These are phyloP conservation scores for Dipodomys spectabilis DNA, from an alignment of 2,113 vertebrate genomes.

Conservation along the genomic window DNA sequence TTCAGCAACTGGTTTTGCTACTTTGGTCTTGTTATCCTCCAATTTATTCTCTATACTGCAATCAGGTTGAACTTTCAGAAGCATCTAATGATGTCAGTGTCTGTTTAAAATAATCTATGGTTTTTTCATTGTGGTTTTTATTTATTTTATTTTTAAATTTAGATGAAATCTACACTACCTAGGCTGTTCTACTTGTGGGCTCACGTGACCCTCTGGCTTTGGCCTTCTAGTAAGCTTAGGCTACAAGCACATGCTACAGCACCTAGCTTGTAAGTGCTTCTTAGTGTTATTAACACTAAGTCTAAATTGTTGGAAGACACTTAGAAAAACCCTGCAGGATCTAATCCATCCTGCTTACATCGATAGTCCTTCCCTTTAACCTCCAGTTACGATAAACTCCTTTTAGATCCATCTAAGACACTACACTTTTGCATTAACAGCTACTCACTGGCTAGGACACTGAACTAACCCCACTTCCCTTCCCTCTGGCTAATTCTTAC, in stretches of 20 bases:
- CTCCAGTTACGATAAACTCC: background rate
- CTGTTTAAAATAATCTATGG: conserved; percentile 37
- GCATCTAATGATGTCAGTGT: background rate
- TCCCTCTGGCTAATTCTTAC: conserved; percentile 28
- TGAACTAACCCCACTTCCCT: background rate
- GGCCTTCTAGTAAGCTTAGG: background rate
- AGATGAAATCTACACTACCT: background rate
- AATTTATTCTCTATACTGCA: conserved; percentile 27
- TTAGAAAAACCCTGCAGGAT: background rate
- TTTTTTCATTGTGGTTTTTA: background rate
- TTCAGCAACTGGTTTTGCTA: conserved; percentile 18
- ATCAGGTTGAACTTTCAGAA: conserved; percentile 12
- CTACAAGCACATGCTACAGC: background rate
- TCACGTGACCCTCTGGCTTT: background rate
- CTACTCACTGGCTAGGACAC: background rate
- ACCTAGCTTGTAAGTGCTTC: background rate
- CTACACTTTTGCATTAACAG: background rate
- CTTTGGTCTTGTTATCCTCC: background rate
- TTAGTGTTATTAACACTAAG: background rate
- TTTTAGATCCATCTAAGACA: background rate
- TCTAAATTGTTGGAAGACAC: conserved; percentile 40
- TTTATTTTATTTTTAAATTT: background rate
- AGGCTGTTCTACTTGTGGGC: background rate
- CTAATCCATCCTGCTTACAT: background rate
- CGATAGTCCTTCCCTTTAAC: background rate